Evolutionary conservation across 2,797 vertebrate species (phyloP).

Genomic region (Enteromius paludinosus): DNA sequence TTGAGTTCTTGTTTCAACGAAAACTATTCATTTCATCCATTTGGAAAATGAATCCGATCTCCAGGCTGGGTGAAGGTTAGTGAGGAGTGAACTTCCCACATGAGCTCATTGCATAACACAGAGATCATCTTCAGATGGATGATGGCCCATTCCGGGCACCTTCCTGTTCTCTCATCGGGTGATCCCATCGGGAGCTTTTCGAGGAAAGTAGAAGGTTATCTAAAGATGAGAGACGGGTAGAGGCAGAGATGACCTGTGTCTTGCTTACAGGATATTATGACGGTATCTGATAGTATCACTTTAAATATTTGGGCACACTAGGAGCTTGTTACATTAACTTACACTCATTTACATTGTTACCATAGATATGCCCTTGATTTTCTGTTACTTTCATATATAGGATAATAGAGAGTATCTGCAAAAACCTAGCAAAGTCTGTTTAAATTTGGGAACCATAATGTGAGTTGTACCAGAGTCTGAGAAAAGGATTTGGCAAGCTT

Average conservation of each 20-base stretch:
- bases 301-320: background rate
- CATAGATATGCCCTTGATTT: background rate
- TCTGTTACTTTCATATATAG: background rate
- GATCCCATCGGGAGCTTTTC: slow-evolving; percentile 22
- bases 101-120: slow-evolving; percentile 43
- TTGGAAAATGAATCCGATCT: slow-evolving; percentile 28
- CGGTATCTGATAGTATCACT: slow-evolving; percentile 9
- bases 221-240: slow-evolving; percentile 33
- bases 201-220: slow-evolving; percentile 45
- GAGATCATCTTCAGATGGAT: slow-evolving; percentile 41
- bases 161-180: slow-evolving; percentile 11
- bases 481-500: background rate
- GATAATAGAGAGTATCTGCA: background rate
- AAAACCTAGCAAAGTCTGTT: background rate
- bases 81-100: background rate
- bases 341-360: background rate
- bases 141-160: slow-evolving; percentile 34
- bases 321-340: background rate
- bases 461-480: background rate
- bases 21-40: background rate
- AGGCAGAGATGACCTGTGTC: slow-evolving; percentile 3
- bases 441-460: background rate
- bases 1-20: background rate
- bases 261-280: slow-evolving; percentile 40
- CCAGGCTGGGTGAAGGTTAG: slow-evolving; percentile 26